A percentile compares a stretch with the other conserved stretches of the same genome.
These are phyloP conservation scores for Danaus plexippus DNA, from an alignment of 1,140 invertebrate species.

Conservation along the genomic window DNA sequence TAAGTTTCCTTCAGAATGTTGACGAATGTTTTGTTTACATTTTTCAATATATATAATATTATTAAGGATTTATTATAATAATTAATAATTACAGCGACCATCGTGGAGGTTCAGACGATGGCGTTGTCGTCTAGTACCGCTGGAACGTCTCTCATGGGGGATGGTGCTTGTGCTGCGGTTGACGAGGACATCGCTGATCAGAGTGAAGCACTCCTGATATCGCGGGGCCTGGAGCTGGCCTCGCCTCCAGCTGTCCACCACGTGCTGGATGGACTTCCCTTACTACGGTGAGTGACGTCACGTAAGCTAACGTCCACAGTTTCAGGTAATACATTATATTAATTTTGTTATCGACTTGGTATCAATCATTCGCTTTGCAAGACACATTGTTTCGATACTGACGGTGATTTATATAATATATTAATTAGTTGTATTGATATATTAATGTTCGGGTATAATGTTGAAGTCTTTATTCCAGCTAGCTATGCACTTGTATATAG, in stretches of 20 bases:
- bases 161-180: constrained; percentile 16
- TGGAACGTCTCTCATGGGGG: constrained; percentile 4
- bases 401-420: too few relatives aligned
- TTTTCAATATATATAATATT: too few relatives aligned
- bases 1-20: too few relatives aligned
- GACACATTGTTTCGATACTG: not conserved
- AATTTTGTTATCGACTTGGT: too few relatives aligned
- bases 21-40: too few relatives aligned
- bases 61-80: constrained; percentile 1
- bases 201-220: constrained; percentile 71
- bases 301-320: not conserved
- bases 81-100: constrained; percentile 26
- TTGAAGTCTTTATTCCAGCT: too few relatives aligned
- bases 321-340: not conserved
- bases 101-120: constrained; percentile 43
- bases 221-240: constrained; percentile 92
- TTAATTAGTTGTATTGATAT: too few relatives aligned
- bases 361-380: constrained; percentile 3
- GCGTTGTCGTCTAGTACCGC: constrained; percentile 27
- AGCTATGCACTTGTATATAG: too few relatives aligned
- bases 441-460: too few relatives aligned
- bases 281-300: constrained; percentile 40
- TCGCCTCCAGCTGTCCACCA: constrained; percentile 90
- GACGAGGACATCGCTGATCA: constrained; percentile 23
- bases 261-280: constrained; percentile 89